Evolutionary conservation across 2,888 invertebrate species (phyloP).

Genomic region (Clitarchus hookeri): DNA sequence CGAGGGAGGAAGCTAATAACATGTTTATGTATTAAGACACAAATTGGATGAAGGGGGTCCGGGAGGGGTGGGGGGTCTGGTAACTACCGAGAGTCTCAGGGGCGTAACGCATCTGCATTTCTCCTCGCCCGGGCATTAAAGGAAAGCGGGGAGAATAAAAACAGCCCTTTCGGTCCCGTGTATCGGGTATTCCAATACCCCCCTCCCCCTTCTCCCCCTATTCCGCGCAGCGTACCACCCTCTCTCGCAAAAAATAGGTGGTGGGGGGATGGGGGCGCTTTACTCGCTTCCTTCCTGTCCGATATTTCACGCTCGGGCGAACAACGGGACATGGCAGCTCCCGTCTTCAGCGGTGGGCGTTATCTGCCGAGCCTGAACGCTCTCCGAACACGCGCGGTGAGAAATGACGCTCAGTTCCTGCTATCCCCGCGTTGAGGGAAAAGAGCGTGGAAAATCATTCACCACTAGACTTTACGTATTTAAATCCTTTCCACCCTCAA

Average conservation of each 20-base stretch:
- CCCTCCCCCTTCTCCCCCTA: no score
- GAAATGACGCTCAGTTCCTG: no score
- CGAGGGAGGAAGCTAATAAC: not conserved
- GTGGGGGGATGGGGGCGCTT: no score
- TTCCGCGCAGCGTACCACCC: no score
- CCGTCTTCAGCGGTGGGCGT: not conserved
- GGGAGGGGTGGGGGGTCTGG: not conserved
- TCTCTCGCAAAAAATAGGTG: no score
- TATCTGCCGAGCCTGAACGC: no score
- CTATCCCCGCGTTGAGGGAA: no score
- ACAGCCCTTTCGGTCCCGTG: not conserved
- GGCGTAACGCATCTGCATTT: not conserved
- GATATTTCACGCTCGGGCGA: conserved; percentile 14
- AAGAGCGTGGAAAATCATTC: no score
- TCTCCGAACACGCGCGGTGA: no score
- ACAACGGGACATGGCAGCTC: not conserved
- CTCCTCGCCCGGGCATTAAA: not conserved
- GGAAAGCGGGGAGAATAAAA: conserved; percentile 3
- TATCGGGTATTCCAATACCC: not conserved
- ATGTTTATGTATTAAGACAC: conserved; percentile 14
- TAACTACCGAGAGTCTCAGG: not conserved
- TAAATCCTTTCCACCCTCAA: no score
- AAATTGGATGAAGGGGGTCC: not conserved
- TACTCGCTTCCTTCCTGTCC: not conserved
- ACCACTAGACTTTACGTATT: no score